These are phyloP conservation scores for Agrotis segetum DNA, from an alignment of 2,888 invertebrate species.

Conservation along the genomic window DNA sequence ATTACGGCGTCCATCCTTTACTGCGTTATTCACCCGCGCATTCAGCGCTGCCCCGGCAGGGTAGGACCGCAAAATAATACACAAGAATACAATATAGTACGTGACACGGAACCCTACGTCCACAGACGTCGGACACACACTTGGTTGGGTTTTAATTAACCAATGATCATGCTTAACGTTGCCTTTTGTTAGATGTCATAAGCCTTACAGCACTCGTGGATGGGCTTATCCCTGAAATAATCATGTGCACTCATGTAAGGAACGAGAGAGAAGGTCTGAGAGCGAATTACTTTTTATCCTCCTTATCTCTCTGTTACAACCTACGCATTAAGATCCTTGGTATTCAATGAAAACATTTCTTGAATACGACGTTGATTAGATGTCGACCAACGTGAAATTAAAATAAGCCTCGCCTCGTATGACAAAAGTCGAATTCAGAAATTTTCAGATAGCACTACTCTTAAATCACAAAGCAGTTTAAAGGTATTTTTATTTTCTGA, in stretches of 20 bases:
- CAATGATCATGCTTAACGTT: not conserved
- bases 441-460: not conserved
- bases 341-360: conserved; percentile 23
- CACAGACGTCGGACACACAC: too few species aligned
- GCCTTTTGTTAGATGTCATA: conserved; percentile 20
- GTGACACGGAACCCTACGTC: too few species aligned
- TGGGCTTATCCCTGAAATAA: conserved; percentile 24
- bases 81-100: not conserved
- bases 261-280: not conserved
- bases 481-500: too few species aligned
- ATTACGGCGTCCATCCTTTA: too few species aligned
- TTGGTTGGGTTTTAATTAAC: conserved; percentile 40
- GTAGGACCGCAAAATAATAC: not conserved
- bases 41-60: too few species aligned
- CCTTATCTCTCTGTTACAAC: conserved; percentile 15
- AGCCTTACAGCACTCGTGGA: not conserved
- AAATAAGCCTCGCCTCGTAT: conserved; percentile 1
- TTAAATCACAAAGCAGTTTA: too few species aligned
- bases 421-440: not conserved
- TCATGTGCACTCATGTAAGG: conserved; percentile 30
- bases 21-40: too few species aligned
- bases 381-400: conserved; percentile 11
- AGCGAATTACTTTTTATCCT: conserved; percentile 24
- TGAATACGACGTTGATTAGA: conserved; percentile 7
- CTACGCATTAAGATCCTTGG: not conserved